Evolutionary conservation across 1,140 invertebrate genomes (phyloP), one percentile per base, ranked within the genome.

Genomic region (Lasaia peninsularis): DNA sequence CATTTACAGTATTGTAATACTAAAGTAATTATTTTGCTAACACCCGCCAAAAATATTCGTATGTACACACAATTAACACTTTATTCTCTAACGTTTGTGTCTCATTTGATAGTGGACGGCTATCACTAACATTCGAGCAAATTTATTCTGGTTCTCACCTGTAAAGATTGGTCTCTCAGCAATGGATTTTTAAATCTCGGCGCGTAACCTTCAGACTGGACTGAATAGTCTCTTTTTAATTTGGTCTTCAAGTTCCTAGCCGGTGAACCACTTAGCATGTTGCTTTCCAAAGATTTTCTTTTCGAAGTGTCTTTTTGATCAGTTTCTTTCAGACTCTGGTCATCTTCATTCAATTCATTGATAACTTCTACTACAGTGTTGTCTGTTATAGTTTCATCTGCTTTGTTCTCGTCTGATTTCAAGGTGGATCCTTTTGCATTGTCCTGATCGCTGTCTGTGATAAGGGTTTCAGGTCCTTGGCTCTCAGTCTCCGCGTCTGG

Each of bases 141-240:
- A 52, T 11, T 11, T 12, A 18, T 18, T 53, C 44, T 34, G 14
- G 50, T 48, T 59, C 8, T 65, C 73, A 89, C 89, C 81, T 90
- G 89, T 33, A 89, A 63, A 18, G 89, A 90, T 48, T 86, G 85
- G 69, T 90, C 89, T 63, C 88, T 80, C 10, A 90, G 67, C 56
- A 90, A 73, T 33, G 87, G 81, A 73, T 89, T 87, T 66, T 86
- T 86, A 61, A 85, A 77, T 65, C 76, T 82, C n/a, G 87, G 83
- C 59, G 73, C 70, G 60, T 79, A 84, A 37, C 88, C 88, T 63
- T 90, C 89, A 14, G 89, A 90, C 53, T 90, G 88, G 10, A 88
- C 73, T 20, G 89, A 89, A 58, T 86, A 73, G 58, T 89, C 88
- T 57, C 89, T 76, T 52, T 89, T 77, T 34, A 90, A 58, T 60